Evolutionary conservation across 2,113 vertebrate species (phyloP), one percentile per base, ranked within the genome.

Genomic region (Hassar affinis): DNA sequence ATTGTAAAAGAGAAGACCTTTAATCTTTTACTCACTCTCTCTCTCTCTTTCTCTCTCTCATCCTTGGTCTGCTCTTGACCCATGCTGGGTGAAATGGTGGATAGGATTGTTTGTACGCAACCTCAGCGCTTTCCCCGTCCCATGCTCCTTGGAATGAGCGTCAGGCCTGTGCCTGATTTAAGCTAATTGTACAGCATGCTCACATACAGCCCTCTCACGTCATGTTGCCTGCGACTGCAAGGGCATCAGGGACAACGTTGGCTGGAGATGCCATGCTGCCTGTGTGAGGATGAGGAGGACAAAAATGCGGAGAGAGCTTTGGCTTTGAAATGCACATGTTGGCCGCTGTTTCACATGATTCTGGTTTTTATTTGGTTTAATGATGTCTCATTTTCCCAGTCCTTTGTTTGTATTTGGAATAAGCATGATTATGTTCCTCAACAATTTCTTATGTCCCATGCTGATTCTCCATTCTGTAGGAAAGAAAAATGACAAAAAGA

Each of bases 1-100:
- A 91, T 89, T 89, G n/a, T 88, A 90, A 94, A 88, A 84, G 78
- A 15, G 69, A 66, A 76, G 77, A 69, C 84, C 85, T 83, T 86
- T 87, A 90, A 90, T 88, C 78, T 61, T 87, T 90, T 91, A 88
- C 80, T 82, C 86, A 83, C 76, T 80, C 79, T 86, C 30, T 84
- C 45, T 79, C 27, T 72, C 68, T 62, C 71, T 66, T 75, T 20
- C 77, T 79, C 81, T 88, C 20, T 79, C 25, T 75, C 68, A 30
- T 82, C 68, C 25, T 77, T 27, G 79, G 15, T 85, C 79, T 91
- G 90, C 90, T 83, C 15, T 54, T 33, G 62, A 78, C 87, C 69
- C 51, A 86, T 88, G 86, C 86, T 89, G 56, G 85, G 91, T 66
- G 78, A 79, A 86, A 86, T 82, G 71, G 81, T 57, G 66, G 88